Evolutionary conservation across 2,888 invertebrate species (phyloP), one percentile per base, ranked within the genome.

Genomic region (Nemotelus pantherinus): DNA sequence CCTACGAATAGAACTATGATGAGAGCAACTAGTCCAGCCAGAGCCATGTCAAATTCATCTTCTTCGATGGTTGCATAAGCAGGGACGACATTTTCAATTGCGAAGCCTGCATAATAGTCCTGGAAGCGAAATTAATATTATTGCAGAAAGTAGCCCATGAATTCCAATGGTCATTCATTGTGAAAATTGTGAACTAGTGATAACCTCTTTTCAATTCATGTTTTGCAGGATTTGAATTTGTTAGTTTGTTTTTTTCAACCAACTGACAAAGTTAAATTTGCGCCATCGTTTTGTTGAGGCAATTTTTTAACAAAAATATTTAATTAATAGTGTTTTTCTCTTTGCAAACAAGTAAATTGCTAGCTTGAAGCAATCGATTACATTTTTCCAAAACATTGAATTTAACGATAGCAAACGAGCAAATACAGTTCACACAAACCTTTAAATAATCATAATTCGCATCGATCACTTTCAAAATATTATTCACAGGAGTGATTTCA

Each of bases 1-100:
- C 96, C 96, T 43, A 96, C 94, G 83, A 95, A 92, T 0, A 96
- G 89, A 3, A 95, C 95, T 74, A 96, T 94, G 9, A 95, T 89
- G 0, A 96, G 88, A 0, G 96, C 96, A 81, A 96, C 95, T 44
- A 96, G 86, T 0, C 95, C 95, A 39, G 95, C 95, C 55, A 96
- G 87, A 0, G 95, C 95, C 43, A 95, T 93, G 86, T 96, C 95
- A 82, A 96, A 95, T 71, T 93, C 90, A 83, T 95, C 95, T 80
- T 92, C 91, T 77, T 90, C 90, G 79, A 90, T 90, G 58, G 89
- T 90, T 47, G 90, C 89, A 82, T 91, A 91, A 2, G 93, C 93
- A 10, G 92, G 93, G 71, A 93, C 90, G 74, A 93, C 92, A 84
- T 93, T 93, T 84, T 93, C 92, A 80, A 93, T 93, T 1, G 92